phyloP scores from a whole-genome alignment of 92 coral and sea anemone species.

The Parazoanthus darwini region DNA sequence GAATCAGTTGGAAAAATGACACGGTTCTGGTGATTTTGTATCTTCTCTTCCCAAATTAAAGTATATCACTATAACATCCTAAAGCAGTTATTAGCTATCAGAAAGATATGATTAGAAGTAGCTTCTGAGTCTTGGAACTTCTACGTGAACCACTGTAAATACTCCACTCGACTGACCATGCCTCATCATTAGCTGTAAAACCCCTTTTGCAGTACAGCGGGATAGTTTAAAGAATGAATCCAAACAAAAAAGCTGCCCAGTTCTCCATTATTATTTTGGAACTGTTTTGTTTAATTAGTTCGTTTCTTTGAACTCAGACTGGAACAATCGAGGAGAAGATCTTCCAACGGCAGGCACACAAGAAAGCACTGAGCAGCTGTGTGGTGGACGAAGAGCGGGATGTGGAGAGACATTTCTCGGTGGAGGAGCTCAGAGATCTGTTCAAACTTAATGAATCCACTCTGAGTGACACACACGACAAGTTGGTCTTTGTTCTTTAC shows the following conservation, averaged over 20 bases:
- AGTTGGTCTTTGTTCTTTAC: constrained; percentile 54
- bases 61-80: too few species aligned
- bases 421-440: constrained; percentile 86
- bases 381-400: constrained; percentile 93
- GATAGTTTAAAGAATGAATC: not conserved
- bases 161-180: too few species aligned
- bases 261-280: not conserved
- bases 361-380: constrained; percentile 95
- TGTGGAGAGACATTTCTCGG: constrained; percentile 92
- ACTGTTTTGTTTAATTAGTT: not conserved
- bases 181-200: too few species aligned
- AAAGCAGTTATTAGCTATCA: too few species aligned
- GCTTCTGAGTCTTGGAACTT: too few species aligned
- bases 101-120: too few species aligned
- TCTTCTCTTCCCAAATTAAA: too few species aligned
- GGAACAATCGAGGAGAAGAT: constrained; percentile 99
- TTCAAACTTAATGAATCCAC: constrained; percentile 87
- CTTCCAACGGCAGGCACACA: constrained; percentile 98
- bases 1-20: too few species aligned
- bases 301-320: constrained; percentile 48
- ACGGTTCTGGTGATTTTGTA: too few species aligned
- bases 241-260: not conserved
- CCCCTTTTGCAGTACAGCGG: too few species aligned
- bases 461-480: constrained; percentile 92
- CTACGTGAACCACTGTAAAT: too few species aligned